Conservation (phyloP, 1,140 invertebrate species). For the Drosophila sp. region DNA sequence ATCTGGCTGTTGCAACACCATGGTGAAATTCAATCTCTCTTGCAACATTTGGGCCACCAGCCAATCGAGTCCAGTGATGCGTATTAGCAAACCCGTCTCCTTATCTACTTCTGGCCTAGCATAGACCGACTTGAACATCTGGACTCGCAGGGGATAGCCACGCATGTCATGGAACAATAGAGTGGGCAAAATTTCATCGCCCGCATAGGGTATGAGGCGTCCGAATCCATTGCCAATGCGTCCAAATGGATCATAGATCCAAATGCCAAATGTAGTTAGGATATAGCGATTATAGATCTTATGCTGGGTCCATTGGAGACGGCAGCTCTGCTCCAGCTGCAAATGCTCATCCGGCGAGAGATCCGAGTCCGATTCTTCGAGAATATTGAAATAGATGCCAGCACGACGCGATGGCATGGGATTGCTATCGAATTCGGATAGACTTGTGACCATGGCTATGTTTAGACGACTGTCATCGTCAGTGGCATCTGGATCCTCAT, state of each 20-base stretch:
- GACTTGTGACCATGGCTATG: conserved; percentile 38
- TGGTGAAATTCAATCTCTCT: conserved; percentile 66
- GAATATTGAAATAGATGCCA: conserved; percentile 47
- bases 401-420: conserved; percentile 32
- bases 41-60: conserved; percentile 59
- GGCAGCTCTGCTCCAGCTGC: conserved; percentile 44
- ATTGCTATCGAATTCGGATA: conserved; percentile 35
- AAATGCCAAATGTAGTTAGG: conserved; percentile 31
- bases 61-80: conserved; percentile 62
- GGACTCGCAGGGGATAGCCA: conserved; percentile 67
- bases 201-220: conserved; percentile 48
- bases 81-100: conserved; percentile 36
- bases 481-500: neutral
- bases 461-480: conserved; percentile 31
- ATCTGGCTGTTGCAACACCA: conserved; percentile 72
- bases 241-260: conserved; percentile 66
- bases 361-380: conserved; percentile 31
- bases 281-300: conserved; percentile 62
- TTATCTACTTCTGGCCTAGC: conserved; percentile 45
- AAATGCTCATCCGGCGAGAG: conserved; percentile 30
- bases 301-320: conserved; percentile 43
- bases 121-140: conserved; percentile 75
- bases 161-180: conserved; percentile 60
- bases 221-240: conserved; percentile 34
- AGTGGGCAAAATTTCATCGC: conserved; percentile 31